A percentile compares a stretch with the other conserved stretches of the same genome.
Evolutionary conservation across 37 sponge, comb jelly and placozoan genomes (phyloP).

Genomic region (Petrosia ficiformis): DNA sequence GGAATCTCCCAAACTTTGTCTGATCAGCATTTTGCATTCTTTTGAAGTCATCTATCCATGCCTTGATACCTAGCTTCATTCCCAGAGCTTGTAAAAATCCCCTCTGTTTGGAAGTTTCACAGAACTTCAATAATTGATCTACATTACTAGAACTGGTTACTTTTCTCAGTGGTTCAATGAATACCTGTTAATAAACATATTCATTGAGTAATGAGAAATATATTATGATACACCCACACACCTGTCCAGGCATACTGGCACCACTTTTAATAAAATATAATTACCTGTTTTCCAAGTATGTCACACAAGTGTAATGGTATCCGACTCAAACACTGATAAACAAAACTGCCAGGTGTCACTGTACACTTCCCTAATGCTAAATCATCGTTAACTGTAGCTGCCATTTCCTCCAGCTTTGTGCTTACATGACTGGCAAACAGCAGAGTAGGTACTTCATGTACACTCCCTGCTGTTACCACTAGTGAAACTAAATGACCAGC

Average conservation of each 20-base stretch:
- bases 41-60: conserved; percentile 64
- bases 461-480: conserved; percentile 36
- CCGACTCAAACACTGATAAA: conserved; percentile 33
- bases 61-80: conserved; percentile 38
- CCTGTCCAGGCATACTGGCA: background rate
- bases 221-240: background rate
- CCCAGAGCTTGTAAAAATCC: conserved; percentile 50
- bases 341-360: conserved; percentile 7
- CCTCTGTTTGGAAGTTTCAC: conserved; percentile 10
- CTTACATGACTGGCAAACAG: conserved; percentile 29
- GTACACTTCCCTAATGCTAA: background rate
- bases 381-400: too few species aligned
- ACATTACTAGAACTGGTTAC: conserved; percentile 14
- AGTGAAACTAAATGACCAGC: conserved; percentile 45
- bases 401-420: conserved; percentile 35
- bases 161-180: conserved; percentile 49
- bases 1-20: too few species aligned
- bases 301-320: conserved; percentile 42
- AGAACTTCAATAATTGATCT: conserved; percentile 14
- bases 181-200: conserved; percentile 28
- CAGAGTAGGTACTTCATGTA: conserved; percentile 14
- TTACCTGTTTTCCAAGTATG: conserved; percentile 36
- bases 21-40: too few species aligned
- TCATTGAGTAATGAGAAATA: background rate
- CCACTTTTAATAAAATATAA: background rate